These are phyloP conservation scores for Lacanobia oleracea DNA, from an alignment of 2,888 invertebrate genomes.

Conservation along the genomic window DNA sequence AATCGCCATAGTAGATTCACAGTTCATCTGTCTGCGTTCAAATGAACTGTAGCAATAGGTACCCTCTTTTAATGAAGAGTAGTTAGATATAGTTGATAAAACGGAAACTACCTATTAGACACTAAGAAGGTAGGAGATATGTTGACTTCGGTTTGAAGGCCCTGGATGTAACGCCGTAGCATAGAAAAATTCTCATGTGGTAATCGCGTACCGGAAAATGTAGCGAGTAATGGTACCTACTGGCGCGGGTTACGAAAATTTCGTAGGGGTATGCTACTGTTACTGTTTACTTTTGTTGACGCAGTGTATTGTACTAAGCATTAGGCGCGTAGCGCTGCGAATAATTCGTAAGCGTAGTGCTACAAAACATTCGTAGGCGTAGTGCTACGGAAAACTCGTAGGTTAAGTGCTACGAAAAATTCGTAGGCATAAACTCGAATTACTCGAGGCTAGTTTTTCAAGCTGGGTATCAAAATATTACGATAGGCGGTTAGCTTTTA, in stretches of 20 bases:
- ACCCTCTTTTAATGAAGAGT: too few relatives aligned
- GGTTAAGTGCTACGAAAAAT: neutral
- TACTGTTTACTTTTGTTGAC: slow-evolving; percentile 2
- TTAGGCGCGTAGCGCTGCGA: neutral
- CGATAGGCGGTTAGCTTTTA: too few relatives aligned
- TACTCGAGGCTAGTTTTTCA: neutral
- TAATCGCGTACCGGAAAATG: neutral
- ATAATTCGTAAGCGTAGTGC: neutral
- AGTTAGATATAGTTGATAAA: too few relatives aligned
- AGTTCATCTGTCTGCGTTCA: too few relatives aligned
- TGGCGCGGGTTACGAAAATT: neutral
- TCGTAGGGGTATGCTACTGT: neutral
- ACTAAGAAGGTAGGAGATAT: too few relatives aligned
- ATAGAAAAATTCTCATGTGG: neutral
- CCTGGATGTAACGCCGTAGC: too few relatives aligned
- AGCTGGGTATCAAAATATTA: neutral
- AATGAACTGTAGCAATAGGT: too few relatives aligned
- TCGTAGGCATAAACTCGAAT: neutral
- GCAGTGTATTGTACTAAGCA: too few relatives aligned
- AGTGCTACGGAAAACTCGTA: neutral
- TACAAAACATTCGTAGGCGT: neutral
- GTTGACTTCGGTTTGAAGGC: too few relatives aligned
- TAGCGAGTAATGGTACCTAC: neutral
- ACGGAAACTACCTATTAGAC: too few relatives aligned
- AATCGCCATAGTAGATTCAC: too few relatives aligned